Percentiles rank a stretch among this genome's conserved stretches.
Evolutionary conservation across 2,797 vertebrate genomes (phyloP).

Genomic region (Sebastes trivittatus): DNA sequence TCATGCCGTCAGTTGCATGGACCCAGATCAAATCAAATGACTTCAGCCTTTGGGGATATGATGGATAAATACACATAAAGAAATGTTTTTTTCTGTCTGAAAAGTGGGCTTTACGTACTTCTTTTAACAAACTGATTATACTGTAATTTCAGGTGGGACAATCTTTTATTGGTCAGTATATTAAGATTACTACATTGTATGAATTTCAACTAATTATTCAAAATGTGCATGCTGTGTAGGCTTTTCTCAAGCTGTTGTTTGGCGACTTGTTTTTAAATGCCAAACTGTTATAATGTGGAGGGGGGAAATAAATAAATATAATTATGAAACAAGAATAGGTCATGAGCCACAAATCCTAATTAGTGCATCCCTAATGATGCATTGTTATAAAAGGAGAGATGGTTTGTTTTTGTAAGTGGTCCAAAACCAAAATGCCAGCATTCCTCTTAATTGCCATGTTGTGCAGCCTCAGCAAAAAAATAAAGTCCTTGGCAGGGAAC

Average conservation of each 20-base stretch:
- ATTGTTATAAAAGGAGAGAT: constrained; percentile 40
- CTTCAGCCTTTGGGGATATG: constrained; percentile 1
- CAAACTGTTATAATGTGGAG: constrained; percentile 35
- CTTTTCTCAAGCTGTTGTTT: constrained; percentile 13
- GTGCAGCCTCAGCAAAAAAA: constrained; percentile 68
- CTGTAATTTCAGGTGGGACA: not conserved
- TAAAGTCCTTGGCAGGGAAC: constrained; percentile 53
- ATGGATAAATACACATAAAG: not conserved
- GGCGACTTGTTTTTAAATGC: constrained; percentile 23
- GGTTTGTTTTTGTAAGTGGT: constrained; percentile 46
- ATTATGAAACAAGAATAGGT: constrained; percentile 44
- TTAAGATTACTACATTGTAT: not conserved
- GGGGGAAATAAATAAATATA: not conserved
- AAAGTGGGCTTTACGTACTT: not conserved
- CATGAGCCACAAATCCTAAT: constrained; percentile 53
- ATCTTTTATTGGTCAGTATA: not conserved
- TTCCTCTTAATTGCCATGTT: constrained; percentile 66
- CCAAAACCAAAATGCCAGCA: constrained; percentile 66
- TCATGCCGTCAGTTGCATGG: constrained; percentile 32
- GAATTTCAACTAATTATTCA: constrained; percentile 11
- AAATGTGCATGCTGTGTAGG: constrained; percentile 12
- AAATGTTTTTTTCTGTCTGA: not conserved
- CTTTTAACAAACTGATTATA: not conserved
- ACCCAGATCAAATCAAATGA: not conserved
- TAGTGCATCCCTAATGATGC: constrained; percentile 49